Base-by-base conservation (phyloP, 2,797 vertebrate species). In the Spondyliosoma cantharus region DNA sequence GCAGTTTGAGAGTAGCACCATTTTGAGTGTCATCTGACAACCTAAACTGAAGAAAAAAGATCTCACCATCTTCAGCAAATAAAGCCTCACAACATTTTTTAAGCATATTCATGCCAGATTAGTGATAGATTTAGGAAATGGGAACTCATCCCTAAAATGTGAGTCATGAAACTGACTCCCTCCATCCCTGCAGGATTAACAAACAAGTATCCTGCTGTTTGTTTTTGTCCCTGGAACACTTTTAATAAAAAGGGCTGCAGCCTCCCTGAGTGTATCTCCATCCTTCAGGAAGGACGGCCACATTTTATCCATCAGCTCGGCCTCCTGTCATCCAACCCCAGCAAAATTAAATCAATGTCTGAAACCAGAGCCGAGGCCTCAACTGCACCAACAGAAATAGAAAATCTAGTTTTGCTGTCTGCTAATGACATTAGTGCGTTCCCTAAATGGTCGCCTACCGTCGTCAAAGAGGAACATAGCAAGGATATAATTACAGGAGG, bases 341-440 rank as follows among this genome's bases (percentile, higher is more conserved):
- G 81, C 91, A 63, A 95, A 96, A 96, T 96, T 93, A 93, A 95
- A 96, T 96, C 95, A 95, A 94, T 94, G 92, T 94, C 94, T 95
- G 96, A 96, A 97, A 96, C 94, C 93, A 94, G 95, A 97, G 94
- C 93, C 89, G 88, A 86, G 76, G 89, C 93, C 93, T 94, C 93
- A 96, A 96, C 95, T 95, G 93, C 91, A 89, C 73, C 86, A 93
- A 94, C 96, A 96, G 95, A 96, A 97, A 95, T 96, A 96, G 95
- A 94, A 96, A 96, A 94, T 95, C 95, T 92, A 86, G 80, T 96
- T 94, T 94, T 92, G 92, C 94, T 93, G 88, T 95, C 94, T 95
- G 89, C 94, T 95, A 95, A 91, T 93, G 87, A 95, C 90, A 93
- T 96, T 96, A 96, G 94, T 91, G 92, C 77, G 81, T 94, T 91